A percentile compares a stretch with the other conserved stretches of the same genome.
phyloP scores from a whole-genome alignment of 2,113 vertebrate genomes.

The Brienomyrus brachyistius region DNA sequence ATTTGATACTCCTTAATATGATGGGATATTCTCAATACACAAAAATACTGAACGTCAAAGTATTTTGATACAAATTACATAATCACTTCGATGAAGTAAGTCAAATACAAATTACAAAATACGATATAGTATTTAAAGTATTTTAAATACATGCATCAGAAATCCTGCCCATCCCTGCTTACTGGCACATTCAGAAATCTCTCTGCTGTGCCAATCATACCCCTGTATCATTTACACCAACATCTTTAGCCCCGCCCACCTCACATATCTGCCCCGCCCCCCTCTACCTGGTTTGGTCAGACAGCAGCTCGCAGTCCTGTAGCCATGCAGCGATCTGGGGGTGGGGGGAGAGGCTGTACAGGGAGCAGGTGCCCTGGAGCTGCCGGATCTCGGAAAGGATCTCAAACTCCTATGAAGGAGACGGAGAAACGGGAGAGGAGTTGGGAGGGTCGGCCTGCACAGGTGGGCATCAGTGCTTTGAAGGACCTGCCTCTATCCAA shows the following conservation, averaged over 20 bases:
- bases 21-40: not conserved
- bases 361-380: conserved; percentile 68
- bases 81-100: not conserved
- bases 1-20: not conserved
- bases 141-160: not conserved
- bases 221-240: not conserved
- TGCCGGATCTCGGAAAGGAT: conserved; percentile 71
- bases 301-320: conserved; percentile 54
- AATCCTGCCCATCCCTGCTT: not conserved
- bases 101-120: not conserved
- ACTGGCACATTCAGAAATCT: not conserved
- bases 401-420: conserved; percentile 69
- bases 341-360: conserved; percentile 55
- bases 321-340: conserved; percentile 55
- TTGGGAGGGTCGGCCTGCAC: not conserved
- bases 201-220: not conserved
- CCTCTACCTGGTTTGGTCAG: conserved; percentile 74
- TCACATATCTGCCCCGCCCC: not conserved
- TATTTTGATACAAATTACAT: not conserved
- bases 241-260: not conserved
- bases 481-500: not conserved
- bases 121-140: not conserved
- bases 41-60: not conserved
- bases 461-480: not conserved
- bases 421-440: not conserved